Conservation (phyloP, 2,888 invertebrate genomes). For the Alloscopus bannaensis region DNA sequence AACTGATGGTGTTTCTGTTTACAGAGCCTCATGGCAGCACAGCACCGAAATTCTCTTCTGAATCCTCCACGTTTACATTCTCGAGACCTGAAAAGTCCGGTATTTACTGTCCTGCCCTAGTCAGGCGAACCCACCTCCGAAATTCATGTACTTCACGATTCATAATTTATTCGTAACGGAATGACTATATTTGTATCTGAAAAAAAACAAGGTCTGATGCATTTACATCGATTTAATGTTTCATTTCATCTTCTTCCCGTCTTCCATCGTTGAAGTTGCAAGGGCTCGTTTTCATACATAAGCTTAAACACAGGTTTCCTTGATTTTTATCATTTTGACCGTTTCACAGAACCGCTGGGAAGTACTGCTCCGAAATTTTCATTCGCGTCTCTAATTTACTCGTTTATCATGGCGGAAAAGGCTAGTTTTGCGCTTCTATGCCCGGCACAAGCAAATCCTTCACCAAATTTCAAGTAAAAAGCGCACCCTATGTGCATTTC, state of each 20-base stretch:
- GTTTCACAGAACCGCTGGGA: constrained; percentile 69
- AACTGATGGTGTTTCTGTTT: not conserved
- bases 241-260: no score
- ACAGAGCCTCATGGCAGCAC: constrained; percentile 69
- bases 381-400: constrained; percentile 78
- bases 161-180: no score
- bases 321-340: constrained; percentile 11
- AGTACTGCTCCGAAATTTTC: constrained; percentile 77
- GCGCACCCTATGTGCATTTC: not conserved
- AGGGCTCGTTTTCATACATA: no score
- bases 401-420: constrained; percentile 55
- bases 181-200: no score
- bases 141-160: constrained; percentile 71
- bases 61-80: constrained; percentile 34
- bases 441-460: constrained; percentile 72
- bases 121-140: constrained; percentile 72
- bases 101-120: constrained; percentile 69
- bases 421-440: constrained; percentile 70
- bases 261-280: constrained; percentile 1
- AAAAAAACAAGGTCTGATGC: no score
- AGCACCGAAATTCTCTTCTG: constrained; percentile 78
- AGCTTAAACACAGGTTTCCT: no score
- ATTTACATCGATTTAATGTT: no score
- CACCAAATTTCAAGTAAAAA: constrained; percentile 69
- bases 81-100: constrained; percentile 45